These are phyloP conservation scores for Mechanitis mazaeus DNA, from an alignment of 2,888 invertebrate species.

Conservation along the genomic window DNA sequence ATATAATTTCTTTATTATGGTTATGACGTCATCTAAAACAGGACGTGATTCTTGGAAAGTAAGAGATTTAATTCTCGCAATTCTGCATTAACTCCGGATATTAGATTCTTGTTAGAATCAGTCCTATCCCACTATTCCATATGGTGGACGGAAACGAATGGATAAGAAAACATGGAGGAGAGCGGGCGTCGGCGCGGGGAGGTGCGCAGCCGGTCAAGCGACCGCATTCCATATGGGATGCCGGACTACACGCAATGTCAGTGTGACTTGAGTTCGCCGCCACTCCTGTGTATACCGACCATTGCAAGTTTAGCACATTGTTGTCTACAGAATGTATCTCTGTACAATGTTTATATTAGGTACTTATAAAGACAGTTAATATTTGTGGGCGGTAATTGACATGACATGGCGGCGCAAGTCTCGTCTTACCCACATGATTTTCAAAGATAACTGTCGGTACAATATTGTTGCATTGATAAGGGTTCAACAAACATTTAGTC, in stretches of 20 bases:
- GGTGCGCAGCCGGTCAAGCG: slow-evolving; percentile 58
- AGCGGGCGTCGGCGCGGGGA: slow-evolving; percentile 49
- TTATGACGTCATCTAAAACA: slow-evolving; percentile 46
- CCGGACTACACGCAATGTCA: slow-evolving; percentile 75
- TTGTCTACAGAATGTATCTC: slow-evolving; percentile 28
- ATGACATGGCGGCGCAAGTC: slow-evolving; percentile 47
- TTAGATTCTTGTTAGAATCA: slow-evolving; percentile 59
- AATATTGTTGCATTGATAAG: slow-evolving; percentile 19
- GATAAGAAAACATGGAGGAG: slow-evolving; percentile 68
- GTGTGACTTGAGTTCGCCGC: slow-evolving; percentile 57
- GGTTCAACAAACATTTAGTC: too few species aligned
- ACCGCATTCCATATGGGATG: slow-evolving; percentile 75
- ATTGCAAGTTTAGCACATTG: slow-evolving; percentile 38
- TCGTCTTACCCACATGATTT: slow-evolving; percentile 21
- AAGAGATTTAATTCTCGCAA: slow-evolving; percentile 20
- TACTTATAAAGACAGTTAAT: slow-evolving; percentile 20
- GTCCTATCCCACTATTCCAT: slow-evolving; percentile 66
- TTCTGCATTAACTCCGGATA: slow-evolving; percentile 26
- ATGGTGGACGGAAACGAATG: slow-evolving; percentile 66
- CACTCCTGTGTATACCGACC: slow-evolving; percentile 34
- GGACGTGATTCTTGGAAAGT: slow-evolving; percentile 29
- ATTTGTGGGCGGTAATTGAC: slow-evolving; percentile 37
- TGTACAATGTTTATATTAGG: slow-evolving; percentile 28
- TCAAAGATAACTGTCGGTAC: slow-evolving; percentile 14
- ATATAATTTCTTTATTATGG: slow-evolving; percentile 8